Evolutionary conservation across 2,888 invertebrate species (phyloP).

Genomic region (Erynnis tages): DNA sequence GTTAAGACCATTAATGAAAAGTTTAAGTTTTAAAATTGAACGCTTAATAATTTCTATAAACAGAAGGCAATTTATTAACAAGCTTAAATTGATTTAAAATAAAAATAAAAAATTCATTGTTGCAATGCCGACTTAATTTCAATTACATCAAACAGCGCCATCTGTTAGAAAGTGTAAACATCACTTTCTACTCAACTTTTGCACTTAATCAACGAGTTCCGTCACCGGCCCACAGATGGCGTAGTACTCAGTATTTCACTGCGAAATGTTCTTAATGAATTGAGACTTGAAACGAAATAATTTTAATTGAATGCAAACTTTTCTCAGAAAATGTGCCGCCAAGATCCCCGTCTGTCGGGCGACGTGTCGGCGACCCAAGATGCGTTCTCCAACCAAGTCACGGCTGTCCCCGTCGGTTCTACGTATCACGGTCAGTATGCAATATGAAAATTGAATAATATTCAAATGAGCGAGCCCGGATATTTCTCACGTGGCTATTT

Average conservation of each 20-base stretch:
- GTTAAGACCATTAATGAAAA: no score
- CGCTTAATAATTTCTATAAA: no score
- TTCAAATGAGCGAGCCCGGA: constrained; percentile 37
- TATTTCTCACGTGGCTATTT: constrained; percentile 38
- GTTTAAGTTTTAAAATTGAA: no score
- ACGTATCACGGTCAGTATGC: constrained; percentile 75
- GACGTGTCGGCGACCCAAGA: constrained; percentile 56
- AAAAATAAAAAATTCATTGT: no score
- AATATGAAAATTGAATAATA: constrained; percentile 52
- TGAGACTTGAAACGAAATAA: constrained; percentile 26
- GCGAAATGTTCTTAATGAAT: neutral
- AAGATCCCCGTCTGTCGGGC: constrained; percentile 55
- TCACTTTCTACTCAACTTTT: neutral
- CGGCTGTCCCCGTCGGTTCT: constrained; percentile 59
- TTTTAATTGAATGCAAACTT: constrained; percentile 32
- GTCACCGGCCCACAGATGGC: constrained; percentile 44
- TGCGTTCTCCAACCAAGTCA: constrained; percentile 64
- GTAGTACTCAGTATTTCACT: constrained; percentile 32
- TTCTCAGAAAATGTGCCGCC: constrained; percentile 74
- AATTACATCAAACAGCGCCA: constrained; percentile 31
- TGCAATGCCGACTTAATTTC: no score
- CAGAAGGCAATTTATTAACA: no score
- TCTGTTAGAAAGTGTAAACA: constrained; percentile 17
- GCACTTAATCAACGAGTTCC: constrained; percentile 22
- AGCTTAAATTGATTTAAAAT: no score